Percentiles rank a stretch among this genome's conserved stretches.
Conservation (phyloP, 2,888 invertebrate genomes). For the Cheilosia urbana region DNA sequence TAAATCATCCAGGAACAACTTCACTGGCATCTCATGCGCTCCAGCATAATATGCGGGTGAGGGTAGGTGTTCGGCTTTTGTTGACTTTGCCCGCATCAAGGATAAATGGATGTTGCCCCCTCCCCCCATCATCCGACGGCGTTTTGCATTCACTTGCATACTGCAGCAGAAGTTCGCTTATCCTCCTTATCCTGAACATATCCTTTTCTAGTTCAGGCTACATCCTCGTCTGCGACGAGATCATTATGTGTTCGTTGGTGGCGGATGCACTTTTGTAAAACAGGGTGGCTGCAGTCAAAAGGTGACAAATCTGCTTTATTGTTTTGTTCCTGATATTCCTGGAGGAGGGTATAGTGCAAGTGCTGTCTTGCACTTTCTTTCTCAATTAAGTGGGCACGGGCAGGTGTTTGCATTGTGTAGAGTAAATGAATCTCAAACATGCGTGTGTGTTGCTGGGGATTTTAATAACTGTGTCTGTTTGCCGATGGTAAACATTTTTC, state of each 20-base stretch:
- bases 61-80: slow-evolving; percentile 31
- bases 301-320: slow-evolving; percentile 64
- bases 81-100: slow-evolving; percentile 57
- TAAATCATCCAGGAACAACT: slow-evolving; percentile 61
- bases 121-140: background rate
- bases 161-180: slow-evolving; percentile 39
- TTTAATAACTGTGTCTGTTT: slow-evolving; percentile 71
- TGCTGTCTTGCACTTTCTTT: slow-evolving; percentile 40
- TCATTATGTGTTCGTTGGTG: slow-evolving; percentile 1
- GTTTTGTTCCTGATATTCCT: slow-evolving; percentile 51
- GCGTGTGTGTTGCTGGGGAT: slow-evolving; percentile 55
- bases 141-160: slow-evolving; percentile 35
- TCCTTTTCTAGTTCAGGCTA: slow-evolving; percentile 29
- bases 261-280: slow-evolving; percentile 22
- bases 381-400: slow-evolving; percentile 49
- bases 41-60: background rate
- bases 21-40: slow-evolving; percentile 4
- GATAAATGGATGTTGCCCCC: slow-evolving; percentile 33
- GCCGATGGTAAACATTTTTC: slow-evolving; percentile 53
- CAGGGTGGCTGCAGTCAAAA: slow-evolving; percentile 19
- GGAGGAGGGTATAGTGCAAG: background rate
- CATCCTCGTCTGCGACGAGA: background rate
- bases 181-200: slow-evolving; percentile 40
- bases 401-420: slow-evolving; percentile 39
- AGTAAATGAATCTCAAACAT: slow-evolving; percentile 59